phyloP scores from a whole-genome alignment of 2,888 invertebrate genomes.

The Serripes groenlandicus region DNA sequence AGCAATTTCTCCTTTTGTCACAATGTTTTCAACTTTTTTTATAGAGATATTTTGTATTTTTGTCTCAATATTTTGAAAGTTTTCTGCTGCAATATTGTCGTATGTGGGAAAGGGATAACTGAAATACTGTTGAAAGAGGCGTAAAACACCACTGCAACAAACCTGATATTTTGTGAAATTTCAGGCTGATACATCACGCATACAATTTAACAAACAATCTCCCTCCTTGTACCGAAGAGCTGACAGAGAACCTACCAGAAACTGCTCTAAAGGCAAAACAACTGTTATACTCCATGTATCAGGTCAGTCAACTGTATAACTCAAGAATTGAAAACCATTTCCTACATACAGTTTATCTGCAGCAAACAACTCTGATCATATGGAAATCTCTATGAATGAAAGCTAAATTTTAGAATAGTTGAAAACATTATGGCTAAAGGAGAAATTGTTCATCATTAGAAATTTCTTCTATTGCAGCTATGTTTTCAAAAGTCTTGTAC shows the following conservation, averaged over 20 bases:
- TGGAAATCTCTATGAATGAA: background rate
- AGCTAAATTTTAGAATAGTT: background rate
- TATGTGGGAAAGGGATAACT: too few relatives aligned
- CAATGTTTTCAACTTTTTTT: background rate
- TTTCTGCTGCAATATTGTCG: too few relatives aligned
- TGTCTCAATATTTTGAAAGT: too few relatives aligned
- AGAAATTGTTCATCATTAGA: background rate
- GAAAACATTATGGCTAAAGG: background rate
- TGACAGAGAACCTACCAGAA: slow-evolving; percentile 49
- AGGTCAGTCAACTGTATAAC: too few relatives aligned
- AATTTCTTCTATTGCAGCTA: background rate
- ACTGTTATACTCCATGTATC: slow-evolving; percentile 71
- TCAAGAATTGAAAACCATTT: too few relatives aligned
- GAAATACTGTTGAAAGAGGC: too few relatives aligned
- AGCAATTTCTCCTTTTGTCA: background rate
- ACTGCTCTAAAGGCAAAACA: slow-evolving; percentile 59
- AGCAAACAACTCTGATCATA: too few relatives aligned
- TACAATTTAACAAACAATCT: slow-evolving; percentile 60
- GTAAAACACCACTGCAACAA: too few relatives aligned
- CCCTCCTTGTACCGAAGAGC: slow-evolving; percentile 65
- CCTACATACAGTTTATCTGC: too few relatives aligned
- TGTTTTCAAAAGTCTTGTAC: background rate
- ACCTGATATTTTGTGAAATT: too few relatives aligned
- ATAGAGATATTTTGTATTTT: too few relatives aligned
- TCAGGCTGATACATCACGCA: slow-evolving; percentile 74